Evolutionary conservation across 1,140 invertebrate genomes (phyloP), one percentile per base, ranked within the genome.

Genomic region (Drosophila saltans): DNA sequence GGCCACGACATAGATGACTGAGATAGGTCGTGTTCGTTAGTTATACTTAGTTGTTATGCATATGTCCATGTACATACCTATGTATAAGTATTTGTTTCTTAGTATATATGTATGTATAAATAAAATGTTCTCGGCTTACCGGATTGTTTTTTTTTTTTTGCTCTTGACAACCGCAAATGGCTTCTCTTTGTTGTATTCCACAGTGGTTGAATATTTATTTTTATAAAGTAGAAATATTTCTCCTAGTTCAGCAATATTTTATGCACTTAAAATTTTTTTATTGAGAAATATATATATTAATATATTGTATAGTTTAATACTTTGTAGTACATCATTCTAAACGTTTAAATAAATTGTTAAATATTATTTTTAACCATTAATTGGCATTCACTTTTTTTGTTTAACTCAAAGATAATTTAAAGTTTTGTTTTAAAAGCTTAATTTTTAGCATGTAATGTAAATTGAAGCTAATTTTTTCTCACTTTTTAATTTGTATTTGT

Each of bases 11-110:
- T 30, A 48, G 16, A 40, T 7, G 36, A 65, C 62, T 63, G 61
- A 43, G 64, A 48, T 81, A 81, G 70, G 70, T 81, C 66, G 55
- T 33, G 73, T 52, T 6, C 6, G 33, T 36, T 1, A 36, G 33
- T 36, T 36, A 36, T 36, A 30, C 4, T 30, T 30, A 7, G 28
- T 30, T 36, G 33, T 36, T 36, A 21, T 69, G 40, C 16, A 33
- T 58, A 33, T 36, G 2, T 52, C 2, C 10, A 1, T 48, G 21
- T 45, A 36, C 6, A 7, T 36, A 36, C 6, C 6, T 36, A 36
- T 36, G 6, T 36, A 1, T 36, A 36, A 6, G 6, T 2, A 7
- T 36, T 7, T 36, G 33, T 36, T 5, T 2, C 0, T 30, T 30
- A 4, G 3, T 45, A 21, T 48, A 8, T 48, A 8, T 48, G 16